phyloP scores from a whole-genome alignment of 2,888 invertebrate genomes.

The Lumbricus terrestris region DNA sequence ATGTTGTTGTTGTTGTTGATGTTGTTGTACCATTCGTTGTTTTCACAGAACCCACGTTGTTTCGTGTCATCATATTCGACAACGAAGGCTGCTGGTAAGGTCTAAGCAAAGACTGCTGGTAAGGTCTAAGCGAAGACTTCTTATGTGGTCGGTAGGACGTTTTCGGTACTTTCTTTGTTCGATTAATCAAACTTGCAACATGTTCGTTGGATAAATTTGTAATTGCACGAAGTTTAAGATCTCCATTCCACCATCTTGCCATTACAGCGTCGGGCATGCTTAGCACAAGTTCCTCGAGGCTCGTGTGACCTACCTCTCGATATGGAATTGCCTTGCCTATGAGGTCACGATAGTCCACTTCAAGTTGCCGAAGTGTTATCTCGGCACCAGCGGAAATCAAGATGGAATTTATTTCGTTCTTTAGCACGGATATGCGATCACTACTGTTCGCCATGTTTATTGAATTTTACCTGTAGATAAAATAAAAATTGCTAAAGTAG shows the following conservation, averaged over 20 bases:
- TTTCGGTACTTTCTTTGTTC: neutral
- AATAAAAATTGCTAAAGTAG: neutral
- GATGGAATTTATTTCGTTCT: neutral
- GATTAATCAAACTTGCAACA: neutral
- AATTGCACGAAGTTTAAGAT: neutral
- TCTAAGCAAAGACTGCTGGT: neutral
- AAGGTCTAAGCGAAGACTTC: neutral
- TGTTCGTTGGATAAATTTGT: neutral
- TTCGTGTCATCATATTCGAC: neutral
- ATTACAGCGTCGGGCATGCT: neutral
- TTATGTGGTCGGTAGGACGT: neutral
- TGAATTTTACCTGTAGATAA: neutral
- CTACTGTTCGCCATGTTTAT: neutral
- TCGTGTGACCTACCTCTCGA: slow-evolving; percentile 3
- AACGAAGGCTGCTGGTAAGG: neutral
- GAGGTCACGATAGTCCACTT: neutral
- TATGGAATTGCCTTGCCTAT: neutral
- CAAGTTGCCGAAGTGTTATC: neutral
- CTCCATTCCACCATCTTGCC: neutral
- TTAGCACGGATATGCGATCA: neutral
- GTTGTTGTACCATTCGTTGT: neutral
- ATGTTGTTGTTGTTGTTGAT: too few species aligned
- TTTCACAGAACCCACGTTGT: neutral
- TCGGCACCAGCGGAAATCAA: neutral
- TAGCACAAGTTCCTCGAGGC: neutral